Conservation (phyloP, 2,888 invertebrate species). For the Chouioia cunea region DNA sequence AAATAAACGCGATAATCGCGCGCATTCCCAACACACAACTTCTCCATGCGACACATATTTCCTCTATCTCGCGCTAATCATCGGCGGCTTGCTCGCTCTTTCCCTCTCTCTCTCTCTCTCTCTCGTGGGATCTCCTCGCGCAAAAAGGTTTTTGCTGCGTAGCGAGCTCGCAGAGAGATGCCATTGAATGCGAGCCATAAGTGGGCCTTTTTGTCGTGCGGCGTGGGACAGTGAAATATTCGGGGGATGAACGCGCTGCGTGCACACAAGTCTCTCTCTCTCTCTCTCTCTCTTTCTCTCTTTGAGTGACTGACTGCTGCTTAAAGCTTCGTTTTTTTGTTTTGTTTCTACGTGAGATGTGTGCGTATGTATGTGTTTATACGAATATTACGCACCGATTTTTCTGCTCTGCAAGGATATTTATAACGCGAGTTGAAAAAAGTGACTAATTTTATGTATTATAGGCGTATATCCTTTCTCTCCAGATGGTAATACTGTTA, state of each 20-base stretch:
- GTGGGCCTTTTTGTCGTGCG: constrained; percentile 21
- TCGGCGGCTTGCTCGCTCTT: constrained; percentile 24
- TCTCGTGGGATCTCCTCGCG: constrained; percentile 9
- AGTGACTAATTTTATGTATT: no score
- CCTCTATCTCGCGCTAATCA: constrained; percentile 45
- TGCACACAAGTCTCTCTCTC: neutral
- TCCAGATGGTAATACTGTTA: no score
- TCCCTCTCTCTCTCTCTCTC: constrained; percentile 12
- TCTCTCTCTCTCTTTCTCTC: no score
- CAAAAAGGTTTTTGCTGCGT: constrained; percentile 3
- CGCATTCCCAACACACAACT: constrained; percentile 38
- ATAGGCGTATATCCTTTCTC: no score
- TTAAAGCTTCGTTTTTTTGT: no score
- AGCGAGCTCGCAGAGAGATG: constrained; percentile 5
- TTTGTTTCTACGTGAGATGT: no score
- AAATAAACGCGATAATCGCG: constrained; percentile 46
- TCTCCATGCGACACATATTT: neutral
- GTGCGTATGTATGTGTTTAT: no score
- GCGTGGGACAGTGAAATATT: constrained; percentile 50
- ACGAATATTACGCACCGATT: no score
- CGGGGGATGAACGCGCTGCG: constrained; percentile 49
- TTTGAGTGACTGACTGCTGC: no score
- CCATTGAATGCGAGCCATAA: constrained; percentile 7
- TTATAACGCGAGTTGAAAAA: no score
- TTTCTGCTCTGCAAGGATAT: no score